Evolutionary conservation across 1,140 invertebrate genomes (phyloP), one percentile per base, ranked within the genome.

Genomic region (Lepidurus arcticus): DNA sequence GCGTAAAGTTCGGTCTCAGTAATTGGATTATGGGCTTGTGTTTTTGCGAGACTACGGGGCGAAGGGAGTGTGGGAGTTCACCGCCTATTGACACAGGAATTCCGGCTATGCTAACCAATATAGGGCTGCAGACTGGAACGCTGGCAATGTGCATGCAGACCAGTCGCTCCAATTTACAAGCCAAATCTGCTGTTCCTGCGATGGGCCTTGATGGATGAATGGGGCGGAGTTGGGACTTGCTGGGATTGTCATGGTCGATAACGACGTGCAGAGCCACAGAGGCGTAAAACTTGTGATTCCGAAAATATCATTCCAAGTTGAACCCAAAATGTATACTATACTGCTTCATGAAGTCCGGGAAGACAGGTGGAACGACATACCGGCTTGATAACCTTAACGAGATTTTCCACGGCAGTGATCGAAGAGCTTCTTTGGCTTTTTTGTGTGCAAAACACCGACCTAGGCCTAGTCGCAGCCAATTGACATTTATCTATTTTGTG

Each of bases 31-130:
- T n/a, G 53, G 8, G 21, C 8, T 65, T 65, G 53, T 65, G 53
- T 9, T 65, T 65, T 65, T 65, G 53, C 53, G 13, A 65, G 53
- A 13, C 6, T 65, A 65, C 13, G 53, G 13, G 53, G n/a, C 6
- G 53, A 65, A 9, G n/a, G 53, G 53, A 9, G 53, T 65, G 53
- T 65, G 53, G 53, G 53, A 65, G 53, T 65, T 13, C 53, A 21
- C 53, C 53, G 53, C 53, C 53, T 65, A 65, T 65, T 65, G 53
- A 65, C 53, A 65, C 53, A 65, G 53, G 53, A 65, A 65, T 65
- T 65, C 53, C 21, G 53, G 53, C 53, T 65, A 65, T 65, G 53
- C 53, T 65, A 65, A 65, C 53, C 53, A 65, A 65, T 65, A 65
- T 65, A 65, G 53, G 53, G 7, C 13, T 65, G 21, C 16, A 21